Evolutionary conservation across 2,888 invertebrate species (phyloP).

Genomic region (Acrocyrtus sp.): DNA sequence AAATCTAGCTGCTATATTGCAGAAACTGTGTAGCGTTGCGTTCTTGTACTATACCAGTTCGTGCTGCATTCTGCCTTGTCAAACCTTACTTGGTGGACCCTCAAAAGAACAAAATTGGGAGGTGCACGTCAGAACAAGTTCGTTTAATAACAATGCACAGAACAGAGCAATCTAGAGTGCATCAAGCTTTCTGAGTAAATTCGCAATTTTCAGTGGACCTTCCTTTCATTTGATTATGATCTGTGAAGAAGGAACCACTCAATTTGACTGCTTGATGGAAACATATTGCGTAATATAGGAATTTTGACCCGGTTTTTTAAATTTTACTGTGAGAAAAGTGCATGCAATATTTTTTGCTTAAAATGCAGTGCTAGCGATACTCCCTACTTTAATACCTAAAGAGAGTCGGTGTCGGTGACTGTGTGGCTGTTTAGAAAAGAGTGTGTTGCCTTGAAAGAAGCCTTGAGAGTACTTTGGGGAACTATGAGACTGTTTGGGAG

Average conservation of each 20-base stretch:
- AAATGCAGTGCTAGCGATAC: too few species aligned
- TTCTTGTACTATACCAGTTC: too few species aligned
- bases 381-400: too few species aligned
- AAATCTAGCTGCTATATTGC: too few species aligned
- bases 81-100: conserved; percentile 16
- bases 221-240: conserved; percentile 12
- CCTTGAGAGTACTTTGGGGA: conserved; percentile 2
- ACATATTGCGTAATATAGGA: neutral
- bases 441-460: neutral
- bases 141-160: too few species aligned
- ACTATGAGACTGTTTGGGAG: conserved; percentile 19
- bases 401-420: neutral
- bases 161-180: too few species aligned
- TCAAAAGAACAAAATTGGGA: conserved; percentile 11
- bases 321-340: too few species aligned
- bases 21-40: too few species aligned
- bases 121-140: conserved; percentile 3
- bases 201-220: too few species aligned
- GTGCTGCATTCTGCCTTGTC: too few species aligned
- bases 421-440: neutral
- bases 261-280: neutral
- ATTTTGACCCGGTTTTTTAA: neutral
- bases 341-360: too few species aligned
- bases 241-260: neutral
- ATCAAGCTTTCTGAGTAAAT: too few species aligned